Evolutionary conservation across 2,113 vertebrate species (phyloP), one percentile per base, ranked within the genome.

Genomic region (Seriola aureovittata): DNA sequence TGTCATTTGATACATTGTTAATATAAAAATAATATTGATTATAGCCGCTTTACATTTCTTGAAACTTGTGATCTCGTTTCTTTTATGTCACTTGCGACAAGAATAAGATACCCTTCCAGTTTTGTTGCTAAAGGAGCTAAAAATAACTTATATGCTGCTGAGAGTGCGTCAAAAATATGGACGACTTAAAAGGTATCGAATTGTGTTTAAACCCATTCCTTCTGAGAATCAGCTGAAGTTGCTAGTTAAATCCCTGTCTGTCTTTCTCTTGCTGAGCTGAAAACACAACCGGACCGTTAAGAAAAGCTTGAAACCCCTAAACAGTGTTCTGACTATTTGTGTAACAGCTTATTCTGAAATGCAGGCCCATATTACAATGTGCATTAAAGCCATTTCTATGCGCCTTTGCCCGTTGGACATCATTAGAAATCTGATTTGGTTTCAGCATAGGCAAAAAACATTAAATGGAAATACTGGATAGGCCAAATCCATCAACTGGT

Each of bases 351-450:
- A 54, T 71, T 44, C 48, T 69, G 48, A 68, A 42, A 46, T 69
- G 54, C 44, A 67, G 68, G 68, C 40, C 59, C 83, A 71, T 73
- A 17, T 57, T 55, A 59, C 68, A 25, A 71, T 36, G 12, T 29
- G 54, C 23, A 59, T 58, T 77, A 32, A 60, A 78, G 54, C 52
- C 19, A 42, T 73, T 76, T 69, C 1, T 59, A 67, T n/a, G 8
- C 0, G 48, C 48, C 67, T 23, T 52, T 44, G 14, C 42, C 69
- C 42, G 44, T 50, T 58, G 21, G 40, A 80, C 60, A 44, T 71
- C 23, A 50, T 72, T 74, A 62, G 38, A 76, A 74, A 80, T 67
- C 48, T 54, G 63, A 76, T 82, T 85, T 88, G 82, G 71, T 80
- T 73, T 82, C 23, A 21, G 52, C 59, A 66, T 36, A 19, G 25